Percentiles rank a stretch among this genome's conserved stretches.
phyloP scores from a whole-genome alignment of 1,140 invertebrate species.

The Drosophila ananassae region DNA sequence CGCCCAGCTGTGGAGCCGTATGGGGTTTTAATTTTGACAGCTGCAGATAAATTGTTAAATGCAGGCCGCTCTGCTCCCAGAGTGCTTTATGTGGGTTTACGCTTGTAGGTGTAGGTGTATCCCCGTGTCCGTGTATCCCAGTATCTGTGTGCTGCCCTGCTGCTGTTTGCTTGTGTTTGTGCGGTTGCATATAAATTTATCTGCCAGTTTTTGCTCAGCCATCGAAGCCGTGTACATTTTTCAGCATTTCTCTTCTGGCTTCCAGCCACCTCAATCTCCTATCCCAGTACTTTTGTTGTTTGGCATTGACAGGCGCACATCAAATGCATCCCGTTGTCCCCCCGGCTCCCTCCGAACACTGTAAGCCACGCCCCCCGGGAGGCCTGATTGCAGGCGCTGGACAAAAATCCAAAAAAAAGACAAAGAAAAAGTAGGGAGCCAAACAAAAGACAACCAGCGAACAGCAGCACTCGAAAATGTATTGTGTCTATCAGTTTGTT shows the following conservation, averaged over 20 bases:
- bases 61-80: conserved; percentile 75
- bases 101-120: conserved; percentile 61
- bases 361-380: conserved; percentile 8
- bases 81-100: conserved; percentile 79
- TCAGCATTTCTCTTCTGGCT: conserved; percentile 61
- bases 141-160: not conserved
- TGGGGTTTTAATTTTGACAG: conserved; percentile 83
- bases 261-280: conserved; percentile 35
- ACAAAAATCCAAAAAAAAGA: conserved; percentile 30
- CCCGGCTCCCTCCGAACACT: too few relatives aligned
- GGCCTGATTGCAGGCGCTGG: conserved; percentile 49
- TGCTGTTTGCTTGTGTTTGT: conserved; percentile 16
- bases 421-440: not conserved
- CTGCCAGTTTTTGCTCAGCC: conserved; percentile 58
- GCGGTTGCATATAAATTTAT: conserved; percentile 78
- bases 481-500: conserved; percentile 78
- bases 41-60: conserved; percentile 84
- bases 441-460: conserved; percentile 27
- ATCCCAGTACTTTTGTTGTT: conserved; percentile 63
- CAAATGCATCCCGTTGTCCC: conserved; percentile 61
- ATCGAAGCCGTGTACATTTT: conserved; percentile 71
- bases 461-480: conserved; percentile 64
- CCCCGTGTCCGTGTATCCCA: conserved; percentile 10
- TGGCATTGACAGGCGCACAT: conserved; percentile 77
- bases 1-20: conserved; percentile 59